Percentiles rank a stretch among this genome's conserved stretches.
Evolutionary conservation across 2,888 invertebrate genomes (phyloP).

Genomic region (Agrotis segetum): DNA sequence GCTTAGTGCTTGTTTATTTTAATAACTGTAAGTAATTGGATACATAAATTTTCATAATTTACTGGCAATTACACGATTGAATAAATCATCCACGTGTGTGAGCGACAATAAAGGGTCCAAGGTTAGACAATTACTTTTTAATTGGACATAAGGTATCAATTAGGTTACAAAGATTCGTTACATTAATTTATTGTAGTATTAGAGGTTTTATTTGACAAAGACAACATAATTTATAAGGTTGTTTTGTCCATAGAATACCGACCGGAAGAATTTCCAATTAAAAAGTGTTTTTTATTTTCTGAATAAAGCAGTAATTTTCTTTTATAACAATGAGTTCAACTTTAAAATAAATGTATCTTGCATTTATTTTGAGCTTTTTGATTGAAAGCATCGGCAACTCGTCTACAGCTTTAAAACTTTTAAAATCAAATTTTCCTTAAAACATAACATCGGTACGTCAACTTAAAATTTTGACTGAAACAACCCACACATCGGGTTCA

Average conservation of each 20-base stretch:
- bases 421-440: neutral
- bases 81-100: neutral
- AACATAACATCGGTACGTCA: slow-evolving; percentile 4
- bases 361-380: neutral
- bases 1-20: neutral
- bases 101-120: neutral
- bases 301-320: neutral
- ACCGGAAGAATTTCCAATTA: too few species aligned
- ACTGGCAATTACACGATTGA: neutral
- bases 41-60: neutral
- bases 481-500: slow-evolving; percentile 42
- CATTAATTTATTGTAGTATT: neutral
- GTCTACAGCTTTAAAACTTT: neutral
- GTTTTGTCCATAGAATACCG: too few species aligned
- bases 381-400: neutral
- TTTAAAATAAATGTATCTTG: neutral
- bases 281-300: neutral
- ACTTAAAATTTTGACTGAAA: slow-evolving; percentile 18
- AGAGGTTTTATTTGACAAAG: neutral
- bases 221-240: neutral
- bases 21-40: slow-evolving; percentile 16
- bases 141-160: neutral
- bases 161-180: neutral
- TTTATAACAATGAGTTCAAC: too few species aligned
- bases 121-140: neutral